These are phyloP conservation scores for Notothenia rossii DNA, from an alignment of 2,113 vertebrate species.

Conservation along the genomic window DNA sequence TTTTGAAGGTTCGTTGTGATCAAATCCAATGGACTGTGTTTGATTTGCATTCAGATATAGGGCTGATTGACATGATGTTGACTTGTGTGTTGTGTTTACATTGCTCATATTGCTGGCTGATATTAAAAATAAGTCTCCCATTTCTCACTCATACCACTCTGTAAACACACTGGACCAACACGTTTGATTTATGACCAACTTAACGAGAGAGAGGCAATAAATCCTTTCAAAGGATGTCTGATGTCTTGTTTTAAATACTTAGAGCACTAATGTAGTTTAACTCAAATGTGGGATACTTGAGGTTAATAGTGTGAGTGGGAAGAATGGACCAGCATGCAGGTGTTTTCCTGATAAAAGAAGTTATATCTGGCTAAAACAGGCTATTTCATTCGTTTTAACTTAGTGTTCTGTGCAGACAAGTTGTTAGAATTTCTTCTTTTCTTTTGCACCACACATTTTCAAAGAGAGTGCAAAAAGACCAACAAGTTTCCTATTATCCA, in stretches of 20 bases:
- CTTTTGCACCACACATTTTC: no score
- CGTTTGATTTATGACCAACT: conserved; percentile 67
- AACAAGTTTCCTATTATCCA: no score
- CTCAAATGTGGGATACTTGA: no score
- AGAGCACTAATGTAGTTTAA: no score
- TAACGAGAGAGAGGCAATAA: conserved; percentile 70
- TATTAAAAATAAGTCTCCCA: conserved; percentile 41
- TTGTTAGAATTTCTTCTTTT: no score
- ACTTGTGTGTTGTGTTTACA: conserved; percentile 67
- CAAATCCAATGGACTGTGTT: conserved; percentile 30
- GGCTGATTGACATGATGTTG: conserved; percentile 18
- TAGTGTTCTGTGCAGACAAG: no score
- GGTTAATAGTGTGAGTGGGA: no score
- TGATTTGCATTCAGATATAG: background rate
- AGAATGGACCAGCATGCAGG: no score
- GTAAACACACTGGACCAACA: conserved; percentile 60
- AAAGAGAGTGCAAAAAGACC: no score
- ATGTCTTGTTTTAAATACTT: background rate
- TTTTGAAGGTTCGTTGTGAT: conserved; percentile 36
- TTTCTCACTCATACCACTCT: conserved; percentile 60
- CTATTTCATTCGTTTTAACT: no score
- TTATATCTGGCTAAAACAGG: no score
- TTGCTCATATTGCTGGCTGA: conserved; percentile 44
- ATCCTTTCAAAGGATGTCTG: conserved; percentile 51
- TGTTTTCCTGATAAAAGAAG: no score